Evolutionary conservation across 1,140 invertebrate species (phyloP).

Genomic region (Whitmania pigra): DNA sequence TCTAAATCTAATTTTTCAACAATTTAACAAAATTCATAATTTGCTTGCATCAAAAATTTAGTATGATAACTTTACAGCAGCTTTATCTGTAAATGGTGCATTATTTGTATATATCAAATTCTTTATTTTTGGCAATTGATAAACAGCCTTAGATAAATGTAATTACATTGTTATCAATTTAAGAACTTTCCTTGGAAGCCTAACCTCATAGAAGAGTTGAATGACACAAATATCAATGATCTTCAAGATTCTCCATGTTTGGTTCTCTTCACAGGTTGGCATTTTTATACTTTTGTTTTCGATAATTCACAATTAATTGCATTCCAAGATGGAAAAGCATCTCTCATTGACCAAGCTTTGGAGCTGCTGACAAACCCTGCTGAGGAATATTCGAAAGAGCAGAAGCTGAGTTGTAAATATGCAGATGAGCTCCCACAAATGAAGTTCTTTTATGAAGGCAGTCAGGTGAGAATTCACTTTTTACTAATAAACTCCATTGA

Average conservation of each 20-base stretch:
- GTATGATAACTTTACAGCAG: too few relatives aligned
- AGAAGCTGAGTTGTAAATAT: background rate
- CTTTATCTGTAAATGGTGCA: too few relatives aligned
- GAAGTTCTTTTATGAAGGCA: conserved; percentile 16
- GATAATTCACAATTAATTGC: background rate
- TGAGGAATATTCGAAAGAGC: conserved; percentile 4
- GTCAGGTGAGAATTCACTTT: background rate
- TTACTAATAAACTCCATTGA: too few relatives aligned
- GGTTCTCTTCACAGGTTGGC: conserved; percentile 13
- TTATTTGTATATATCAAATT: background rate
- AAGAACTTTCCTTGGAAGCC: conserved; percentile 17
- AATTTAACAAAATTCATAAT: too few relatives aligned
- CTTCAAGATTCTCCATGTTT: conserved; percentile 9
- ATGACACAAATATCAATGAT: conserved; percentile 10
- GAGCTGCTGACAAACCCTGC: background rate
- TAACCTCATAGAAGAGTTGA: conserved; percentile 1
- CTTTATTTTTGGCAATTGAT: conserved; percentile 2
- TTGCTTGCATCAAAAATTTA: too few relatives aligned
- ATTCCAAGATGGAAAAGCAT: conserved; percentile 8
- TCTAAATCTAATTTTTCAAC: too few relatives aligned
- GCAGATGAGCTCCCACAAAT: background rate
- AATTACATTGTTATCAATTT: background rate
- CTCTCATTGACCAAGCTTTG: conserved; percentile 3
- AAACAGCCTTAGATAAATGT: background rate
- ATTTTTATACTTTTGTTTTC: background rate